These are phyloP conservation scores for Holothuria leucospilota DNA, from an alignment of 53 echinoderm and acorn worm genomes.

Conservation along the genomic window DNA sequence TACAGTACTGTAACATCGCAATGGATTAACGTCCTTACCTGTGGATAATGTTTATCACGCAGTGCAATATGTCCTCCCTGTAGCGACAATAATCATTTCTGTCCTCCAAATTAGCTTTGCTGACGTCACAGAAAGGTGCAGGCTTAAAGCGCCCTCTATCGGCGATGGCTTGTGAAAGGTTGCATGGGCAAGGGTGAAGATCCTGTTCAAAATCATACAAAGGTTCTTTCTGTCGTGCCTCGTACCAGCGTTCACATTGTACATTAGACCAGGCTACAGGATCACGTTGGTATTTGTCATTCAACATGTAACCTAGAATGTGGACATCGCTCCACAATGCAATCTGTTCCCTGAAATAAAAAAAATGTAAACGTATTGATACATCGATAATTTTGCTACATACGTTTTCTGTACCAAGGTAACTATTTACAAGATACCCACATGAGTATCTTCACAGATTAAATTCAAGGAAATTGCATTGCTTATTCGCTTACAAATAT, in stretches of 20 bases:
- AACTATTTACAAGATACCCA: too few species aligned
- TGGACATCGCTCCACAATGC: conserved; percentile 83
- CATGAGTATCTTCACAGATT: too few species aligned
- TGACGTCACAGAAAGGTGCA: conserved; percentile 72
- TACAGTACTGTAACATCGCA: too few species aligned
- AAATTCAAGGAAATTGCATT: too few species aligned
- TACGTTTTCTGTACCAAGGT: too few species aligned
- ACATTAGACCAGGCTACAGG: conserved; percentile 75
- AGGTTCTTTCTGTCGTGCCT: conserved; percentile 48
- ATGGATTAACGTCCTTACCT: conserved; percentile 46
- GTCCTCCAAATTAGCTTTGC: conserved; percentile 67
- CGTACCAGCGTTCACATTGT: conserved; percentile 78
- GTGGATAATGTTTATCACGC: conserved; percentile 72
- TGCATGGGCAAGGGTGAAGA: conserved; percentile 77
- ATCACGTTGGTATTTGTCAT: conserved; percentile 85
- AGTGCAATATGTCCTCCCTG: conserved; percentile 74
- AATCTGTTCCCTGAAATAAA: conserved; percentile 62
- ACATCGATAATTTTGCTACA: background rate
- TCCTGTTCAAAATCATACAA: conserved; percentile 59
- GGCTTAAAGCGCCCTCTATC: conserved; percentile 84
- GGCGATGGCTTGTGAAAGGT: conserved; percentile 77
- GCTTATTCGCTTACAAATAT: too few species aligned
- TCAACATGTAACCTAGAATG: conserved; percentile 77
- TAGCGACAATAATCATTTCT: conserved; percentile 72
- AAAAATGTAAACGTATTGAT: background rate